Evolutionary conservation across 2,797 vertebrate genomes (phyloP).

Genomic region (Pangasius djambal): DNA sequence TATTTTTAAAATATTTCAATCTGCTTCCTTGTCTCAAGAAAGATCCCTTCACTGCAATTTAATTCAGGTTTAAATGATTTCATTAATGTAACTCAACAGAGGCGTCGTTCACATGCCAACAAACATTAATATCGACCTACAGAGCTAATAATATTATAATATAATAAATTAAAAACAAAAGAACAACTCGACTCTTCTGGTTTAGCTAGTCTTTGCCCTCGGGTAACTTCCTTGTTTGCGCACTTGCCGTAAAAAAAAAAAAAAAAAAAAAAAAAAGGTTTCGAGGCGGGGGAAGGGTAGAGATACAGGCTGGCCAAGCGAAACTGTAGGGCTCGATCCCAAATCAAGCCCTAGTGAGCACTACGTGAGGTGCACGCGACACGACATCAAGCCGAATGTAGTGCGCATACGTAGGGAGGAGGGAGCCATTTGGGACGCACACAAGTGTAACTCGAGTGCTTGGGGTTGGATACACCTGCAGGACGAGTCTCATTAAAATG

Average conservation of each 20-base stretch:
- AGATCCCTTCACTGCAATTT: background rate
- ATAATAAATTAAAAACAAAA: background rate
- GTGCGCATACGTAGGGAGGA: background rate
- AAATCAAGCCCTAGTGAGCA: background rate
- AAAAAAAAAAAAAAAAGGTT: constrained; percentile 32
- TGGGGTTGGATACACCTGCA: background rate
- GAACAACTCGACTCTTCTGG: background rate
- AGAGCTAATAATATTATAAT: background rate
- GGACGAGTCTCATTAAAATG: background rate
- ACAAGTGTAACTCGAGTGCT: background rate
- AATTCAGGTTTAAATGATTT: background rate
- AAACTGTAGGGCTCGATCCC: constrained; percentile 10
- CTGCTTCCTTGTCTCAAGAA: background rate
- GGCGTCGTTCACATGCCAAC: background rate
- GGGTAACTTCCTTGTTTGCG: constrained; percentile 30
- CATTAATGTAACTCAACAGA: background rate
- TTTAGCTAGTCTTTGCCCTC: background rate
- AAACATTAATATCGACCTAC: background rate
- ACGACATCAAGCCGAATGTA: background rate
- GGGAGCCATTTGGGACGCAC: background rate
- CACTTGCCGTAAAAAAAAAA: too few species aligned
- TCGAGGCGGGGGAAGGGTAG: constrained; percentile 38
- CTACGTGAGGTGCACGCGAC: background rate
- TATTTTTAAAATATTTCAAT: background rate
- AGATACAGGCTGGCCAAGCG: constrained; percentile 24